Evolutionary conservation across 1,140 invertebrate species (phyloP), one percentile per base, ranked within the genome.

Genomic region (Chironomus tepperi): DNA sequence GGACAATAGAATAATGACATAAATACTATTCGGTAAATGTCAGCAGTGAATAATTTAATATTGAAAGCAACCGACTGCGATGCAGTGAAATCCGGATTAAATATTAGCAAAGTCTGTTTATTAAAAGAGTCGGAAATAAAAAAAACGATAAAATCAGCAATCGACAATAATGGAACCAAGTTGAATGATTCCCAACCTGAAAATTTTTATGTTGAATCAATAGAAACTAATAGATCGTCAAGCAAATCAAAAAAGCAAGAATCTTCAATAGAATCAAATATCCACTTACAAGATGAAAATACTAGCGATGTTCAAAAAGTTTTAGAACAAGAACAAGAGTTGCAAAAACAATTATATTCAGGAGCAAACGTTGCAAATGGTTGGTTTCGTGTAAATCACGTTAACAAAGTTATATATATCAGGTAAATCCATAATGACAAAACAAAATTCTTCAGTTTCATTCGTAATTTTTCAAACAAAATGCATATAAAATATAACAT

Each of bases 341-440:
- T 70, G 19, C 65, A 70, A 70, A 70, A 70, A 12, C 65, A 70
- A 18, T 21, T 70, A 19, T 70, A 70, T 70, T 70, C 65, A 70
- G 65, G 65, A 18, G 80, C 81, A 76, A 82, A 82, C 79, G 79
- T 82, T 76, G 79, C 81, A 77, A 79, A 80, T 19, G 81, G 81
- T 76, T 82, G 81, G 81, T 80, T 80, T 75, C 77, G 81, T 18
- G 76, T 80, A 73, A 77, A 79, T 74, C 77, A 76, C 75, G 80
- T 81, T 76, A 79, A 81, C 75, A 81, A 82, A 78, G 78, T 82
- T 76, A 78, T 80, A 77, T 82, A 82, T 76, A 80, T 82, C 77
- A 82, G 81, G 81, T 82, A 77, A 82, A n/a, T n/a, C n/a, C n/a
- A n/a, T n/a, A n/a, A n/a, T n/a, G n/a, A n/a, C n/a, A n/a, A n/a